Conservation (phyloP, 2,888 invertebrate genomes). For the Peribatodes rhomboidaria region DNA sequence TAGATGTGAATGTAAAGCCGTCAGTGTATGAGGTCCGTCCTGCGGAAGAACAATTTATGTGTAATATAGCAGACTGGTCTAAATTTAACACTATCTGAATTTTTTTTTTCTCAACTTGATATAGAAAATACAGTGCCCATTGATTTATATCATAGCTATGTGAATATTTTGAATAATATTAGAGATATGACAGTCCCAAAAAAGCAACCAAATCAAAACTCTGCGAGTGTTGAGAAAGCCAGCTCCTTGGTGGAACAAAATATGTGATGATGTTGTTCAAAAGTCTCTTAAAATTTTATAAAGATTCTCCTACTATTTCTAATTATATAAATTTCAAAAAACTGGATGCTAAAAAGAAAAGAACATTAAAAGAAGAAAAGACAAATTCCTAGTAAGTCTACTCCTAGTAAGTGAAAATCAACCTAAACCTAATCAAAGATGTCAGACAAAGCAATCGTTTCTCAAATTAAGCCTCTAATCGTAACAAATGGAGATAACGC, state of each 20-base stretch:
- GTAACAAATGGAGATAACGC: no score
- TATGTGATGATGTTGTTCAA: not conserved
- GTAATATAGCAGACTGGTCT: not conserved
- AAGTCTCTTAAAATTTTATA: not conserved
- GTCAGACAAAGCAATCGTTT: no score
- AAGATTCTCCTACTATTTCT: not conserved
- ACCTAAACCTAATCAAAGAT: no score
- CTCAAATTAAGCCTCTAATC: no score
- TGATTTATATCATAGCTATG: not conserved
- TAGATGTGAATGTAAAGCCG: not conserved
- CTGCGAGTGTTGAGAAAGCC: not conserved
- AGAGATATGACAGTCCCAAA: conserved; percentile 1
- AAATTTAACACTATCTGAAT: not conserved
- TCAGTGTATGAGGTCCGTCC: not conserved
- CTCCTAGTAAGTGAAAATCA: no score
- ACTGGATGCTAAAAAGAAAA: no score
- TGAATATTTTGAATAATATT: not conserved
- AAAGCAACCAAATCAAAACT: not conserved
- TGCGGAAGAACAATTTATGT: conserved; percentile 1
- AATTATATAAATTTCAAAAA: not conserved
- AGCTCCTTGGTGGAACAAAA: conserved; percentile 1
- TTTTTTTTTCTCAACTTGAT: not conserved
- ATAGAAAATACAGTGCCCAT: not conserved
- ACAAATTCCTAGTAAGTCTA: not conserved
- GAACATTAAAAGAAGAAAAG: not conserved